A percentile compares a stretch with the other conserved stretches of the same genome.
Evolutionary conservation across 2,797 vertebrate species (phyloP).

Genomic region (Rousettus madagascariensis): DNA sequence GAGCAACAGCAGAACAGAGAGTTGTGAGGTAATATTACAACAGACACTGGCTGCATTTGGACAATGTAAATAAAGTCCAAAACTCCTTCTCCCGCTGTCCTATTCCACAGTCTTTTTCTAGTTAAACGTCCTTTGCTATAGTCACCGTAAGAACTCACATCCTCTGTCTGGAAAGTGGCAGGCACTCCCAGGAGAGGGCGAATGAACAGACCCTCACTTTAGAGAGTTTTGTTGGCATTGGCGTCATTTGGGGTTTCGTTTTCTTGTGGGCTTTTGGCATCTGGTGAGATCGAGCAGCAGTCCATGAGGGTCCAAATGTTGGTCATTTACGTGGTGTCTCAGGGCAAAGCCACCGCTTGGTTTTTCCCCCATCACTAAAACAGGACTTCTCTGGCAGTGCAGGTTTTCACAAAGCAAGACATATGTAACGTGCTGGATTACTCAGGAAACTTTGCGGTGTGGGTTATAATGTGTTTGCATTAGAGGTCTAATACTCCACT

Average conservation of each 20-base stretch:
- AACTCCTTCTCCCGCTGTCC: not conserved
- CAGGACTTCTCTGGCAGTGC: not conserved
- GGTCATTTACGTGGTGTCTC: not conserved
- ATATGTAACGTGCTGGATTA: not conserved
- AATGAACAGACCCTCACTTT: not conserved
- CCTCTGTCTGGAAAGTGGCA: not conserved
- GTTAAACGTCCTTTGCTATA: not conserved
- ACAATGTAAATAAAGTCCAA: not conserved
- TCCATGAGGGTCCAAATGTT: not conserved
- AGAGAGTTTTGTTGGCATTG: not conserved
- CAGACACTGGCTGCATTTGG: not conserved
- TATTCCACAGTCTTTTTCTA: not conserved
- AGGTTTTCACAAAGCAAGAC: not conserved
- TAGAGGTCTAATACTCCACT: not conserved
- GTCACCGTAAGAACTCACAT: not conserved
- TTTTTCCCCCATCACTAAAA: not conserved
- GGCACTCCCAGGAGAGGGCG: not conserved
- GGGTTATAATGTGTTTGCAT: not conserved
- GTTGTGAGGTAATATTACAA: fast-evolving
- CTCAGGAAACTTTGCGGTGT: not conserved
- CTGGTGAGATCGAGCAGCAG: not conserved
- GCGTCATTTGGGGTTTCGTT: not conserved
- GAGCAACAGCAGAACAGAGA: not conserved
- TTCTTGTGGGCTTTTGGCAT: not conserved
- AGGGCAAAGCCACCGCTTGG: not conserved